Percentiles rank a stretch among this genome's conserved stretches.
Evolutionary conservation across 2,797 vertebrate species (phyloP).

Genomic region (Podarcis lilfordi): DNA sequence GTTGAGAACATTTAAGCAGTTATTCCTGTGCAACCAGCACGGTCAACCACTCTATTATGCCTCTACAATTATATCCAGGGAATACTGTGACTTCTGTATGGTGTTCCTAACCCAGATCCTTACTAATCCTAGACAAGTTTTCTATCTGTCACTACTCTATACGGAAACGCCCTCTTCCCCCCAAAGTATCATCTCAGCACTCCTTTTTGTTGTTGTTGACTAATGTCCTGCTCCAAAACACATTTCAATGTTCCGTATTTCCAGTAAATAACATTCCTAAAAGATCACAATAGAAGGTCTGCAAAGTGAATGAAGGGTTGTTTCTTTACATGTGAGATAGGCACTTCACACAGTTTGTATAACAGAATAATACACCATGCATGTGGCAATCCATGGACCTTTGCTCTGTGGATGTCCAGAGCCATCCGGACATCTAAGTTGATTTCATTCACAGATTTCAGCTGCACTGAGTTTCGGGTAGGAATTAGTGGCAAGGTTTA

Average conservation of each 20-base stretch:
- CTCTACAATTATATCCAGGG: neutral
- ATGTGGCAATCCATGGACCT: neutral
- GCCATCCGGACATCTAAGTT: neutral
- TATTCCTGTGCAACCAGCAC: neutral
- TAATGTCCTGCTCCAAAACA: neutral
- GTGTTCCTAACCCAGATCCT: neutral
- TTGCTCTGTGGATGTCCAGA: neutral
- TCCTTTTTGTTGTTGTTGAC: neutral
- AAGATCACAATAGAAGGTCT: neutral
- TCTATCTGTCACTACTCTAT: neutral
- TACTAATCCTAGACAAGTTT: neutral
- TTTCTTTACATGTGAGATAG: neutral
- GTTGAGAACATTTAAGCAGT: neutral
- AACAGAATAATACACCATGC: neutral
- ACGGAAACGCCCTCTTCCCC: neutral
- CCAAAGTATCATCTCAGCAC: neutral
- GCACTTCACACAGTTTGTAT: neutral
- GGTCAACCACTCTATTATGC: neutral
- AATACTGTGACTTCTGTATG: neutral
- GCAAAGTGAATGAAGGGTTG: neutral
- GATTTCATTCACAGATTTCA: neutral
- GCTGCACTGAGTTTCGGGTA: neutral
- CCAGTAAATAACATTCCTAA: neutral
- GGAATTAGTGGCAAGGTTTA: neutral
- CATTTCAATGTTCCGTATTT: neutral